Conservation (phyloP, 2,113 vertebrate species). For the Notarius lentiginosus region DNA sequence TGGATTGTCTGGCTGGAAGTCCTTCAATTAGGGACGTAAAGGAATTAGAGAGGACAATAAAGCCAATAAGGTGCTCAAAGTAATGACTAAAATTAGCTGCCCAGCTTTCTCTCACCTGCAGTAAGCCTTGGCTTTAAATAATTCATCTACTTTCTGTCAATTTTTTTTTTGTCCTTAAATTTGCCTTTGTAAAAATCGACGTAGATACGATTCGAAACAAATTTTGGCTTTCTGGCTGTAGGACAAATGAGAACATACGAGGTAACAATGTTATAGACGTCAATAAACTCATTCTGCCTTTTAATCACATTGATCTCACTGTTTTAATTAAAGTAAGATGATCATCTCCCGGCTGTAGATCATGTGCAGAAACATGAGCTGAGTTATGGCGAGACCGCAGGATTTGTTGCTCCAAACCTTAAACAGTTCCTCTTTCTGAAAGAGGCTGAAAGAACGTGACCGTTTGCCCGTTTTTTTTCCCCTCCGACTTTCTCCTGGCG, state of each 20-base stretch:
- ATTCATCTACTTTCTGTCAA: too few species aligned
- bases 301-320: neutral
- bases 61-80: slow-evolving; percentile 9
- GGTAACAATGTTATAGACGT: neutral
- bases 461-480: slow-evolving; percentile 15
- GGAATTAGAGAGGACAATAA: slow-evolving; percentile 15
- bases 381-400: slow-evolving; percentile 8
- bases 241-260: neutral
- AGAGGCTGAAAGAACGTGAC: slow-evolving; percentile 20
- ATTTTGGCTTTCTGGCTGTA: too few species aligned
- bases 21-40: neutral
- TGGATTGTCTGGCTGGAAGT: neutral
- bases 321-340: neutral
- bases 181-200: neutral
- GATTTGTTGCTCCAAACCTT: slow-evolving; percentile 23
- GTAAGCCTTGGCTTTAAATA: slow-evolving; percentile 51
- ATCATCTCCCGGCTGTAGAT: neutral
- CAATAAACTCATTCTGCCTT: neutral
- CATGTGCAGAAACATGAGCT: neutral
- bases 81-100: neutral
- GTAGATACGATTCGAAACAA: neutral
- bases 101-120: neutral
- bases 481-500: slow-evolving; percentile 35
- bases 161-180: neutral
- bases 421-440: slow-evolving; percentile 31